Conservation (phyloP, 2,113 vertebrate genomes). For the Lepidothrix coronata region DNA sequence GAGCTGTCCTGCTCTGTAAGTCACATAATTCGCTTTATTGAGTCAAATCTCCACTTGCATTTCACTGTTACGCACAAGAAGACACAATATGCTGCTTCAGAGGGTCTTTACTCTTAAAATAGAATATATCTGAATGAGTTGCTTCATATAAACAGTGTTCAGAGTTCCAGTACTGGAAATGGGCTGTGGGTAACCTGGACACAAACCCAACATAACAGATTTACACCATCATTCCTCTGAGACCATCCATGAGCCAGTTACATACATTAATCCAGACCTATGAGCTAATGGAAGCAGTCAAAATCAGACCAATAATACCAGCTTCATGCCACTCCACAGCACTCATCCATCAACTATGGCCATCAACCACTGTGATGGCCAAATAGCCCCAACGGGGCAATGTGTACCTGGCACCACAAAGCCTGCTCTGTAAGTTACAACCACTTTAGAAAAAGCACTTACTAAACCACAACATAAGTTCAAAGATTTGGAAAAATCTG, state of each 20-base stretch:
- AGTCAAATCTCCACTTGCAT: not conserved
- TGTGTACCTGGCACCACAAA: not conserved
- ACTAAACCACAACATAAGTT: not conserved
- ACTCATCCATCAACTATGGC: not conserved
- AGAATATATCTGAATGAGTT: not conserved
- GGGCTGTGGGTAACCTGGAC: not conserved
- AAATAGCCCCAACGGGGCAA: not conserved
- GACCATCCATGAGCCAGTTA: not conserved
- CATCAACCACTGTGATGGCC: fast-evolving
- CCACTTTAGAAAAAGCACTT: not conserved
- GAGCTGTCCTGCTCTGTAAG: not conserved
- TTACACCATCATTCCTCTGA: not conserved
- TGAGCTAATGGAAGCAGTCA: not conserved
- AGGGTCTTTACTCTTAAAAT: not conserved
- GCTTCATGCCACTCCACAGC: not conserved
- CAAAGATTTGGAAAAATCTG: not conserved
- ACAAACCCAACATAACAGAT: not conserved
- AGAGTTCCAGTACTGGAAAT: not conserved
- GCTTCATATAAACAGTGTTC: not conserved
- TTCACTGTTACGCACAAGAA: not conserved
- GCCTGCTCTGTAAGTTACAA: not conserved
- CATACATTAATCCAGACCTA: not conserved
- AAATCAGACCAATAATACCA: not conserved
- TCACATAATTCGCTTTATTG: not conserved
- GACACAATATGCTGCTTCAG: not conserved